Evolutionary conservation across 1,140 invertebrate species (phyloP).

Genomic region (Tenebrio molitor): DNA sequence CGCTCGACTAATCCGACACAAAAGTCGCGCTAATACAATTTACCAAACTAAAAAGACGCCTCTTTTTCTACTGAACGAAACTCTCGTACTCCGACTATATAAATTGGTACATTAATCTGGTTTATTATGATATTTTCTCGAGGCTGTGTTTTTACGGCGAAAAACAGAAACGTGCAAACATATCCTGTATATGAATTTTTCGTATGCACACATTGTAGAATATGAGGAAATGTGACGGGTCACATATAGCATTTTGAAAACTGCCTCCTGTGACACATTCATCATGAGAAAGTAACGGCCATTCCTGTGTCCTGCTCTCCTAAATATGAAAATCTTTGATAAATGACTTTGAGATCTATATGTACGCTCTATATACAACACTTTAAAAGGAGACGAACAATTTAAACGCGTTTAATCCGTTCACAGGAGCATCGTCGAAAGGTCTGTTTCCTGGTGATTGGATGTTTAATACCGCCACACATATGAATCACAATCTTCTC

Average conservation of each 20-base stretch:
- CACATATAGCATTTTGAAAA: slow-evolving; percentile 47
- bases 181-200: slow-evolving; percentile 42
- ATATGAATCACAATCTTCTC: slow-evolving; percentile 53
- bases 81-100: slow-evolving; percentile 8
- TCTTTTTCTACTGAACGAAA: slow-evolving; percentile 20
- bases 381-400: slow-evolving; percentile 14
- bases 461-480: slow-evolving; percentile 8
- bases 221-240: slow-evolving; percentile 46
- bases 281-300: slow-evolving; percentile 47
- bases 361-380: slow-evolving; percentile 27
- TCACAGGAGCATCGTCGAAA: background rate
- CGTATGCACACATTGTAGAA: slow-evolving; percentile 47
- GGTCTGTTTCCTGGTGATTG: slow-evolving; percentile 10
- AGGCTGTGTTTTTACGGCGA: background rate
- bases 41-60: background rate
- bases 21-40: background rate
- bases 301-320: slow-evolving; percentile 45
- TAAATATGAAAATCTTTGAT: slow-evolving; percentile 48
- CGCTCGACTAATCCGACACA: too few relatives aligned
- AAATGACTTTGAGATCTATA: slow-evolving; percentile 43
- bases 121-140: slow-evolving; percentile 27
- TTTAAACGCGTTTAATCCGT: slow-evolving; percentile 19
- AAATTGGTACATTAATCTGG: slow-evolving; percentile 31
- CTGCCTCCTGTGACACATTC: slow-evolving; percentile 47
- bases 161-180: slow-evolving; percentile 20